These are phyloP conservation scores for Heliconius melpomene DNA, from an alignment of 1,140 invertebrate genomes.

Conservation along the genomic window DNA sequence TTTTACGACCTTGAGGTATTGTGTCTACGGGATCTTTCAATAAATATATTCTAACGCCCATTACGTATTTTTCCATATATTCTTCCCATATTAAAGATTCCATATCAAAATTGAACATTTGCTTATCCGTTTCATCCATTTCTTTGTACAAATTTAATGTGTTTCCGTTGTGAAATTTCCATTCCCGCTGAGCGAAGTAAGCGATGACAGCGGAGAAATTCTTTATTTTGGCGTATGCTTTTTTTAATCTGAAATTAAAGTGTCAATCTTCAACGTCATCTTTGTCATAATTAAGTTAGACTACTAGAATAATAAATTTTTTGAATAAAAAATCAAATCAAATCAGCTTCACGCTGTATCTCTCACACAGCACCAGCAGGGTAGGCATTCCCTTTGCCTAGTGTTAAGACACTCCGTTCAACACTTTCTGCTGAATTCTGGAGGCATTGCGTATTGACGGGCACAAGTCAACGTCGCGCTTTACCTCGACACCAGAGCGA, in stretches of 20 bases:
- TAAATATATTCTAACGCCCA: constrained; percentile 82
- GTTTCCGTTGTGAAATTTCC: constrained; percentile 87
- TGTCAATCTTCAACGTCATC: not conserved
- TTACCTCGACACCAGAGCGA: too few species aligned
- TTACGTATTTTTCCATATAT: constrained; percentile 82
- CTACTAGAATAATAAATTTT: too few species aligned
- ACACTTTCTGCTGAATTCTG: too few species aligned
- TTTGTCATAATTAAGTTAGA: not conserved
- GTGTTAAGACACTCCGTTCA: too few species aligned
- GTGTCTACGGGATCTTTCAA: constrained; percentile 83
- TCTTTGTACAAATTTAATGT: constrained; percentile 69
- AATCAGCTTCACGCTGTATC: too few species aligned
- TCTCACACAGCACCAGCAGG: too few species aligned
- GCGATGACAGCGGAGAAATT: constrained; percentile 86
- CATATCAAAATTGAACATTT: constrained; percentile 64
- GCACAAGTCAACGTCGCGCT: too few species aligned
- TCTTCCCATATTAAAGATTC: constrained; percentile 82
- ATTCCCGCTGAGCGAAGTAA: constrained; percentile 87
- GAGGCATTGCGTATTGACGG: too few species aligned
- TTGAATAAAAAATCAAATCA: too few species aligned
- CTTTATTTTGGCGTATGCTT: constrained; percentile 88
- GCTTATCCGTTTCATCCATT: constrained; percentile 81
- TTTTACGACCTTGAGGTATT: constrained; percentile 54
- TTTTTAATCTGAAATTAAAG: constrained; percentile 83
- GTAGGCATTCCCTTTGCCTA: too few species aligned